phyloP scores from a whole-genome alignment of 2,797 vertebrate genomes.

The Harpagifer antarcticus region DNA sequence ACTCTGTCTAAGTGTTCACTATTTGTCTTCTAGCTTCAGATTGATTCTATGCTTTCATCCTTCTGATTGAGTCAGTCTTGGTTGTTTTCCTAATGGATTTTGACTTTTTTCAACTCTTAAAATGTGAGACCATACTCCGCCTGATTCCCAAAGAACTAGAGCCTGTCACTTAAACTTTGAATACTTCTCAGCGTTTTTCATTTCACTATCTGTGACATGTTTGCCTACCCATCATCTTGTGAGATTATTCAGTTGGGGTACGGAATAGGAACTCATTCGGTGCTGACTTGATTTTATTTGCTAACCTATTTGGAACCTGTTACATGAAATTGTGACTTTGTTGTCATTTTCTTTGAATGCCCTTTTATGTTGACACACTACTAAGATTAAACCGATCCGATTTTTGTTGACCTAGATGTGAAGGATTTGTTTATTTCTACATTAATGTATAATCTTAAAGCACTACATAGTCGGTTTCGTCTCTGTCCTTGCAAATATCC shows the following conservation, averaged over 20 bases:
- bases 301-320: slow-evolving; percentile 10
- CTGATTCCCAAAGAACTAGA: slow-evolving; percentile 7
- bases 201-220: slow-evolving; percentile 10
- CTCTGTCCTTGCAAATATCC: slow-evolving; percentile 27
- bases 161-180: slow-evolving; percentile 8
- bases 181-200: slow-evolving; percentile 19
- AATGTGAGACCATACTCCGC: slow-evolving; percentile 31
- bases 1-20: background rate
- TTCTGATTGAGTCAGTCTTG: slow-evolving; percentile 16
- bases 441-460: slow-evolving; percentile 16
- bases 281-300: slow-evolving; percentile 21
- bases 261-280: slow-evolving; percentile 13
- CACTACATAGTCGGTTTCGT: background rate
- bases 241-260: no score
- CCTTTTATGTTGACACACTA: slow-evolving; percentile 1
- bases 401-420: slow-evolving; percentile 21
- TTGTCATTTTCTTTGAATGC: background rate
- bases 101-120: slow-evolving; percentile 8
- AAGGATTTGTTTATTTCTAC: slow-evolving; percentile 32
- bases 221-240: background rate
- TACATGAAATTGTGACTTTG: slow-evolving; percentile 29
- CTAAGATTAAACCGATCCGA: background rate
- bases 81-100: slow-evolving; percentile 17
- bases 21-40: slow-evolving; percentile 10
- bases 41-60: slow-evolving; percentile 12